phyloP scores from a whole-genome alignment of 2,888 invertebrate genomes.

The Crematogaster levior region DNA sequence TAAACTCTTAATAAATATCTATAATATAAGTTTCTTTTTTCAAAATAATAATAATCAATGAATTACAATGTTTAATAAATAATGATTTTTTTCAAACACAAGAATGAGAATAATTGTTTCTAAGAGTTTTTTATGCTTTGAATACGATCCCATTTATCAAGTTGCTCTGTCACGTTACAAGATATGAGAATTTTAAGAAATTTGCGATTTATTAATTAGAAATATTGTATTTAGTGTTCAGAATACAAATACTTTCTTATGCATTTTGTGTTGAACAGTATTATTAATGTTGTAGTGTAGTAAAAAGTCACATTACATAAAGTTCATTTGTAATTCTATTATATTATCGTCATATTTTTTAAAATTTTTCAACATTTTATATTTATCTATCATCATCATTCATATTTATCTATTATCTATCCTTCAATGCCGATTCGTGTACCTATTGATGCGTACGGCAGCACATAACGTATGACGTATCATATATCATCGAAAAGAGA shows the following conservation, averaged over 20 bases:
- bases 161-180: not conserved
- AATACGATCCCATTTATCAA: not conserved
- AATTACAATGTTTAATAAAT: no score
- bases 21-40: no score
- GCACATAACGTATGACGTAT: conserved; percentile 14
- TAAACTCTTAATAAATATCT: no score
- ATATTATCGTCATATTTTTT: not conserved
- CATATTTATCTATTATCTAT: no score
- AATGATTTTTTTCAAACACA: no score
- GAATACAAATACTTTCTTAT: not conserved
- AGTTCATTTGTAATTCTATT: not conserved
- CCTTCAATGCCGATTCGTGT: not conserved
- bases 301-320: not conserved
- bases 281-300: not conserved
- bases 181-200: not conserved
- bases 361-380: not conserved
- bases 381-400: not conserved
- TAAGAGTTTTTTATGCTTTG: no score
- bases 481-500: conserved; percentile 33
- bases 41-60: no score
- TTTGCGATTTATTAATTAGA: no score
- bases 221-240: not conserved
- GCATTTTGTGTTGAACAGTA: not conserved
- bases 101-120: no score
- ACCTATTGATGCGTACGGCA: conserved; percentile 1